A percentile compares a stretch with the other conserved stretches of the same genome.
phyloP scores from a whole-genome alignment of 2,888 invertebrate genomes.

The Girardia tigrina region DNA sequence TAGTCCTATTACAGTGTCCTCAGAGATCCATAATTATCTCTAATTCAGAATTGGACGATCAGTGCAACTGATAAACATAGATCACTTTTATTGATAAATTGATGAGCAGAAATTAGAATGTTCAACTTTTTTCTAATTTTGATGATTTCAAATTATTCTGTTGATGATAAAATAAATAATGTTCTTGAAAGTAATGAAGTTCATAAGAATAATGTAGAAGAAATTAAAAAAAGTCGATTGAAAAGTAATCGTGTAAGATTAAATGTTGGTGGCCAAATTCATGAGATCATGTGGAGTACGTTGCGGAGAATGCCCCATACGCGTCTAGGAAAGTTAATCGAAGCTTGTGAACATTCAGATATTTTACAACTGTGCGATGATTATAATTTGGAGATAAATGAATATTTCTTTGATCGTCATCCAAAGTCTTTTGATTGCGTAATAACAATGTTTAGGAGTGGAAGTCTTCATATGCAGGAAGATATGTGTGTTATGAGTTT shows the following conservation, averaged over 20 bases:
- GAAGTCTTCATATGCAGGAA: constrained; percentile 89
- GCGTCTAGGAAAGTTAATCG: constrained; percentile 63
- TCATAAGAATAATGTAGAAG: neutral
- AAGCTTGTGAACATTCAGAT: constrained; percentile 27
- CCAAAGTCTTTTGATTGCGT: constrained; percentile 94
- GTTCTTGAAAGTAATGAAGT: neutral
- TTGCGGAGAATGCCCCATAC: constrained; percentile 86
- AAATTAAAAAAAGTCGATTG: neutral
- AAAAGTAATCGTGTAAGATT: constrained; percentile 64
- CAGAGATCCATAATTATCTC: constrained; percentile 23
- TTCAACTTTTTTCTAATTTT: constrained; percentile 1
- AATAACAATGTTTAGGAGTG: constrained; percentile 81
- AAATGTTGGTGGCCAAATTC: constrained; percentile 85
- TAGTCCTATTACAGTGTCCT: constrained; percentile 20
- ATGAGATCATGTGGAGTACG: constrained; percentile 84
- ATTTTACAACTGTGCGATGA: constrained; percentile 75
- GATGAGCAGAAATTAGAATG: neutral
- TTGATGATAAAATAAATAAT: neutral
- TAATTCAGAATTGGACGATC: constrained; percentile 5
- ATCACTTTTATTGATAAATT: neutral
- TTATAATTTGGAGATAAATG: constrained; percentile 87
- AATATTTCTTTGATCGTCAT: constrained; percentile 95
- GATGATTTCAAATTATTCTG: neutral
- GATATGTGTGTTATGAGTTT: constrained; percentile 46
- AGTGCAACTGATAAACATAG: constrained; percentile 8